These are phyloP conservation scores for Plotosus lineatus DNA, from an alignment of 2,113 vertebrate species.

Conservation along the genomic window DNA sequence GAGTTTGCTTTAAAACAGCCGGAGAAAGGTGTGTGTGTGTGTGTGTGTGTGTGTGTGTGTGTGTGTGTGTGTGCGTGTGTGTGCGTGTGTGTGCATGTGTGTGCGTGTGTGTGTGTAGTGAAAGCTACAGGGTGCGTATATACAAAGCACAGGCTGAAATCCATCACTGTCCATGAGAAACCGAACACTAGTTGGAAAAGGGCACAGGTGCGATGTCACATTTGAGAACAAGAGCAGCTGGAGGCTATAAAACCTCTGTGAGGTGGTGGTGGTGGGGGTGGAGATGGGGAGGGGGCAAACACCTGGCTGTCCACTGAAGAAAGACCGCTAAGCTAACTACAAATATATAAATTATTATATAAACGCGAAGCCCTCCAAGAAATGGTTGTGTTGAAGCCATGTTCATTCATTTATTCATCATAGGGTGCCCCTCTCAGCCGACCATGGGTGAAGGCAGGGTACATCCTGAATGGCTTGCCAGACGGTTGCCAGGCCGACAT, in stretches of 20 bases:
- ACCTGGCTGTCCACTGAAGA: conserved; percentile 1
- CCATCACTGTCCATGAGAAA: conserved; percentile 13
- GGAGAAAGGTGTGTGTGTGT: conserved; percentile 17
- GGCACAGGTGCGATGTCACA: conserved; percentile 24
- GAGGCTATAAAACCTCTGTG: conserved; percentile 15
- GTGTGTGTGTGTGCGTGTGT: neutral
- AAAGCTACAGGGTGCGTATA: neutral
- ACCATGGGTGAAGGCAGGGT: too few relatives aligned
- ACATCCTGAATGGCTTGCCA: too few relatives aligned
- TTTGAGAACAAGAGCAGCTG: conserved; percentile 7
- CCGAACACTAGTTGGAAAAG: neutral
- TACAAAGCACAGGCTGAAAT: neutral
- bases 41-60: neutral
- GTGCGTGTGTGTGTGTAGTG: neutral
- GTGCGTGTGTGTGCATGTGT: neutral
- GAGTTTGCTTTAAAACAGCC: neutral
- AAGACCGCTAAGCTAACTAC: neutral
- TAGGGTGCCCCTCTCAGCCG: too few relatives aligned
- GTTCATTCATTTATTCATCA: too few relatives aligned
- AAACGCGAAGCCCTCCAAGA: too few relatives aligned
- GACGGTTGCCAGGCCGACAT: too few relatives aligned
- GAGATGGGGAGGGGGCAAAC: neutral
- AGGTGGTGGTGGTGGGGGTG: neutral
- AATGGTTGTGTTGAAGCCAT: too few relatives aligned
- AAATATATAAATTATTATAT: too few relatives aligned